A percentile compares a stretch with the other conserved stretches of the same genome.
These are phyloP conservation scores for Parnassius orleans DNA, from an alignment of 2,888 invertebrate species.

Conservation along the genomic window DNA sequence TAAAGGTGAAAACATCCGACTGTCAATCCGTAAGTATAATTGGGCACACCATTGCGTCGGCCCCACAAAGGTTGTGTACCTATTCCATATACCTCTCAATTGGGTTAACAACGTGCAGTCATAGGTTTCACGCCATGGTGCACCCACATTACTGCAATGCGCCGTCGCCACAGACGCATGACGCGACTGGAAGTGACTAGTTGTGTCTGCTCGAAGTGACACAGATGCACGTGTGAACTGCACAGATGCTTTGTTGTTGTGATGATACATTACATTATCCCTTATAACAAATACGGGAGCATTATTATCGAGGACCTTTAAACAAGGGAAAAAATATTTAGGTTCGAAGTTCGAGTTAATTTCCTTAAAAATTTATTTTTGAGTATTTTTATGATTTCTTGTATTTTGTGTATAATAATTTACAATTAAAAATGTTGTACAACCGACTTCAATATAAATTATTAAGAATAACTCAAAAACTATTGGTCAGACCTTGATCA, in stretches of 20 bases:
- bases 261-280: neutral
- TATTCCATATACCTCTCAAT: conserved; percentile 32
- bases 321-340: too few species aligned
- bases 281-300: neutral
- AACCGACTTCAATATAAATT: too few species aligned
- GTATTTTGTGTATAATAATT: too few species aligned
- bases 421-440: too few species aligned
- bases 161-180: conserved; percentile 2
- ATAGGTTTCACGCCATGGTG: conserved; percentile 44
- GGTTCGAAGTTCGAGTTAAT: too few species aligned
- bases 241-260: neutral
- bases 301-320: too few species aligned
- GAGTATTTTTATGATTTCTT: too few species aligned
- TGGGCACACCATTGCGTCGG: conserved; percentile 10
- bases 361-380: too few species aligned
- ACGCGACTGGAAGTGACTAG: conserved; percentile 8
- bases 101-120: conserved; percentile 42
- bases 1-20: conserved; percentile 11
- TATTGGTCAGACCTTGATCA: too few species aligned
- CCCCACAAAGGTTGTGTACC: conserved; percentile 34
- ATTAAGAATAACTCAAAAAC: too few species aligned
- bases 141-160: conserved; percentile 33
- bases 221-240: conserved; percentile 3
- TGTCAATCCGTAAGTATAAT: conserved; percentile 7
- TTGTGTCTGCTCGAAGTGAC: neutral